Conservation (phyloP, 2,113 vertebrate genomes). For the Cyphomyrus plagiostoma region DNA sequence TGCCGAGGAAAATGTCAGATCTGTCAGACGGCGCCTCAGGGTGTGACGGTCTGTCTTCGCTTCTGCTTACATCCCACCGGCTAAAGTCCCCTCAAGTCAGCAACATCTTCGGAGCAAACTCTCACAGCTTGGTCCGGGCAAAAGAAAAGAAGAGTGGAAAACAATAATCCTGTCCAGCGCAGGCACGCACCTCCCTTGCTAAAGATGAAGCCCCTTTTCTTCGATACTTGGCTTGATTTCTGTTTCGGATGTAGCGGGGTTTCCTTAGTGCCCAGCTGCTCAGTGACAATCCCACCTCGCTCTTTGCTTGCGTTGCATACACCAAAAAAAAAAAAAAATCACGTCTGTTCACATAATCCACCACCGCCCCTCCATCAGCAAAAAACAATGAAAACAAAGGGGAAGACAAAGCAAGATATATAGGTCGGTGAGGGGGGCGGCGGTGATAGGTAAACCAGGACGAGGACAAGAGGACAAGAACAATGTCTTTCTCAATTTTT, state of each 20-base stretch:
- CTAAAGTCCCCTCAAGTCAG: not conserved
- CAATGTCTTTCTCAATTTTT: not conserved
- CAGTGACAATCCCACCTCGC: not conserved
- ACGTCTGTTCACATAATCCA: not conserved
- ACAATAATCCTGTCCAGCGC: not conserved
- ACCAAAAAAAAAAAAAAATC: not conserved
- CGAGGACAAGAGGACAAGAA: not conserved
- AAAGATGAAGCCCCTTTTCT: not conserved
- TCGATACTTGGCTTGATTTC: not conserved
- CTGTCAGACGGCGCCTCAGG: not conserved
- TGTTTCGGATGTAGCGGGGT: not conserved
- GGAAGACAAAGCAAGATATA: not conserved
- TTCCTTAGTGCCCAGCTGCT: not conserved
- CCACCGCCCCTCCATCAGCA: not conserved
- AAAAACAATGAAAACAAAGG: not conserved
- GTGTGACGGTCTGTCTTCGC: constrained; percentile 14
- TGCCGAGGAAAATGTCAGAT: not conserved
- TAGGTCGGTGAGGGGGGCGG: not conserved
- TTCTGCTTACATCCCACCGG: not conserved
- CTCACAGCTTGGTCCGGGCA: not conserved
- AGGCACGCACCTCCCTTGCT: not conserved
- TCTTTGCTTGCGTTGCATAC: not conserved
- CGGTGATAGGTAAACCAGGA: not conserved
- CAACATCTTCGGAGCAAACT: not conserved
- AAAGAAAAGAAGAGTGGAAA: not conserved